Conservation (phyloP, 2,113 vertebrate species). For the Haemorhous mexicanus region DNA sequence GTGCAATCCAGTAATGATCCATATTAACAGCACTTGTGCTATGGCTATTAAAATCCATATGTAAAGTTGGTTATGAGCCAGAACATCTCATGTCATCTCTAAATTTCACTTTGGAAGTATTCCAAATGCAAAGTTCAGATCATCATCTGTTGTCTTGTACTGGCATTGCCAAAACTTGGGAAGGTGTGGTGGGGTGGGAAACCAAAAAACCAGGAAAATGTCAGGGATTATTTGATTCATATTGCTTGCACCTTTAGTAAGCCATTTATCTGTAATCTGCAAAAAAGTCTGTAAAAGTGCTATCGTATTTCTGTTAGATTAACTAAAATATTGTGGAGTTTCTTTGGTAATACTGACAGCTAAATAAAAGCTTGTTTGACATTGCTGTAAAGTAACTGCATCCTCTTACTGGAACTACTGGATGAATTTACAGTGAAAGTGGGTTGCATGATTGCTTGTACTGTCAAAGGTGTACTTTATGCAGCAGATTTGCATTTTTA, state of each 20-base stretch:
- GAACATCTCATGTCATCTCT: background rate
- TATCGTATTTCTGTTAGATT: background rate
- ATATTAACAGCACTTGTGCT: background rate
- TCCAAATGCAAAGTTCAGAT: background rate
- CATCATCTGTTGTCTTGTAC: background rate
- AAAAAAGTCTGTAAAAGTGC: conserved; percentile 11
- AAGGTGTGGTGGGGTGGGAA: background rate
- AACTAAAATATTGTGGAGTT: conserved; percentile 30
- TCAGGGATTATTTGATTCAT: background rate
- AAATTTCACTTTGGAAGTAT: background rate
- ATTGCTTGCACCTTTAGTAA: background rate
- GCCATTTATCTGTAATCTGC: background rate
- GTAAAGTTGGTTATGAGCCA: background rate
- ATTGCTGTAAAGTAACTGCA: conserved; percentile 35
- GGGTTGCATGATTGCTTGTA: conserved; percentile 71
- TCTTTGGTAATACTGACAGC: conserved; percentile 29
- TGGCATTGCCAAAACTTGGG: background rate
- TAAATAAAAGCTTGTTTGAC: conserved; percentile 45
- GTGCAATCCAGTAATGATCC: background rate
- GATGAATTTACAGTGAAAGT: background rate
- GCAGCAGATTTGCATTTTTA: conserved; percentile 71
- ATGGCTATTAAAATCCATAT: background rate
- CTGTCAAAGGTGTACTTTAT: conserved; percentile 60
- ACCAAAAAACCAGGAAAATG: background rate
- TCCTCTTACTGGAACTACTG: conserved; percentile 21